Conservation (phyloP, 2,888 invertebrate genomes). For the Bruchidius siliquastri region DNA sequence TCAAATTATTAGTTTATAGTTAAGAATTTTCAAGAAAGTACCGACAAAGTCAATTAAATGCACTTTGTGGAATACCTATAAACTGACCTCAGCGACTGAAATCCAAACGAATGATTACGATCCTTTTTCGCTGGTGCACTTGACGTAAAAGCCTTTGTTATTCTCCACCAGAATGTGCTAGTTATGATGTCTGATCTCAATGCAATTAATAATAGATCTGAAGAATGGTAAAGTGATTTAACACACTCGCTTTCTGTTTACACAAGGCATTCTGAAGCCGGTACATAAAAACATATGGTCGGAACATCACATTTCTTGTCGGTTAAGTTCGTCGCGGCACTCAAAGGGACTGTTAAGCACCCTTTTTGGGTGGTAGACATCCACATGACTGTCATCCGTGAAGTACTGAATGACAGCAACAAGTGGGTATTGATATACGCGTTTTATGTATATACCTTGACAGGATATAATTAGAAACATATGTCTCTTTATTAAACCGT, state of each 20-base stretch:
- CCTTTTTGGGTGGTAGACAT: neutral
- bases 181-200: neutral
- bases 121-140: too few species aligned
- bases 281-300: neutral
- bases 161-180: too few species aligned
- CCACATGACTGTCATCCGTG: neutral
- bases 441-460: neutral
- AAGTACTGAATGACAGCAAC: neutral
- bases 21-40: too few species aligned
- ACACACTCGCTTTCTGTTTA: neutral
- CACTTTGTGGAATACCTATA: too few species aligned
- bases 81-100: too few species aligned
- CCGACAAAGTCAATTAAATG: too few species aligned
- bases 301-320: neutral
- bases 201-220: neutral
- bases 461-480: neutral
- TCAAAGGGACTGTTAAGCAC: neutral
- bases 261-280: neutral
- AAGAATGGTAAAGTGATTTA: neutral
- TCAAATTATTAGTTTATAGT: too few species aligned
- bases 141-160: too few species aligned
- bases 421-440: neutral
- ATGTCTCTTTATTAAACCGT: neutral
- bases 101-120: too few species aligned
- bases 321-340: neutral